These are phyloP conservation scores for Hippocampus zosterae DNA, from an alignment of 2,113 vertebrate species.

Conservation along the genomic window DNA sequence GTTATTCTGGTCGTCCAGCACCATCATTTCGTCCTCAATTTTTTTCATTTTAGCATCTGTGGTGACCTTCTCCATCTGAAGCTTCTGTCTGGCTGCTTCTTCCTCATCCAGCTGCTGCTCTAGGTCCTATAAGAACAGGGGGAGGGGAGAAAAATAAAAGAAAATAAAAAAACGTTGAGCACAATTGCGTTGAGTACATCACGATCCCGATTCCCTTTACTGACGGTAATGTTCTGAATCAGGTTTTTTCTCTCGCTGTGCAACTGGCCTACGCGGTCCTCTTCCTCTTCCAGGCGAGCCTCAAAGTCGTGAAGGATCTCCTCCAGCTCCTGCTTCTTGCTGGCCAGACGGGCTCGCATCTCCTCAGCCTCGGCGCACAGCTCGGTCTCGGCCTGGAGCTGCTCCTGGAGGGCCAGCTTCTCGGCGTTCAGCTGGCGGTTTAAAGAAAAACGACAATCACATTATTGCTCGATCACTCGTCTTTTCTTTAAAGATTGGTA, in stretches of 20 bases:
- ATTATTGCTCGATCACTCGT: too few species aligned
- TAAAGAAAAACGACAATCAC: neutral
- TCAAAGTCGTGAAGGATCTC: slow-evolving; percentile 94
- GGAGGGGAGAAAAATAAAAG: neutral
- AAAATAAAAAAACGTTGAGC: neutral
- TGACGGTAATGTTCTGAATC: slow-evolving; percentile 93
- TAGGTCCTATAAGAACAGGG: slow-evolving; percentile 75
- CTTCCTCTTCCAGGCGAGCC: slow-evolving; percentile 92
- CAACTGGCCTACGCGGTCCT: slow-evolving; percentile 85
- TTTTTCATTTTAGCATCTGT: slow-evolving; percentile 91
- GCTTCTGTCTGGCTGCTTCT: slow-evolving; percentile 89
- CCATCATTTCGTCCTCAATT: slow-evolving; percentile 84
- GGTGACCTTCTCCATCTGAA: slow-evolving; percentile 94
- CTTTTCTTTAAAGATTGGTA: neutral
- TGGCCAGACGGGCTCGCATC: slow-evolving; percentile 85
- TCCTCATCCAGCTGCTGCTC: slow-evolving; percentile 97
- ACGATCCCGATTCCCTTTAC: neutral
- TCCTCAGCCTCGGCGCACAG: slow-evolving; percentile 95
- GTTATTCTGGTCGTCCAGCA: slow-evolving; percentile 91
- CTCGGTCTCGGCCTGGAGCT: slow-evolving; percentile 94
- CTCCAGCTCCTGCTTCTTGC: slow-evolving; percentile 93
- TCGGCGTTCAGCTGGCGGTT: slow-evolving; percentile 78
- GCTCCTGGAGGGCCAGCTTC: slow-evolving; percentile 93
- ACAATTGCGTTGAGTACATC: neutral
- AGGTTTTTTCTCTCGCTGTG: slow-evolving; percentile 90